Percentiles rank a stretch among this genome's conserved stretches.
phyloP scores from a whole-genome alignment of 1,140 invertebrate genomes.

The Tetraneura akinire region DNA sequence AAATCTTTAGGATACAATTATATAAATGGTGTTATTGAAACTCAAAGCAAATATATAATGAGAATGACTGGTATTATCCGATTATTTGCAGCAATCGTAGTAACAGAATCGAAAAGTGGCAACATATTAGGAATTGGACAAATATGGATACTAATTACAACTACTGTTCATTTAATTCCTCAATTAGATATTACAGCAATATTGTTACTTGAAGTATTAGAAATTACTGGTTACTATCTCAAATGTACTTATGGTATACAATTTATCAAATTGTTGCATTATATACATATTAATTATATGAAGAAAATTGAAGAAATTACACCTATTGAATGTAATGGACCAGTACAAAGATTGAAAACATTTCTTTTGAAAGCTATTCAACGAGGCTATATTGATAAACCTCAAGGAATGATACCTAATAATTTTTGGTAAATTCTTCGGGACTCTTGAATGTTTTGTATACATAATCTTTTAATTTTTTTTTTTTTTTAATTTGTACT shows the following conservation, averaged over 20 bases:
- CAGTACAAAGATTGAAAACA: conserved; percentile 44
- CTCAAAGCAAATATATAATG: conserved; percentile 80
- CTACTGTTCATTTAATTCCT: conserved; percentile 38
- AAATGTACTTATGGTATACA: conserved; percentile 32
- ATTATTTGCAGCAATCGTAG: conserved; percentile 77
- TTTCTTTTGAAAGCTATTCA: conserved; percentile 21
- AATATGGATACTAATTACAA: conserved; percentile 33
- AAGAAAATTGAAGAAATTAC: conserved; percentile 45
- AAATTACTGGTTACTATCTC: conserved; percentile 26
- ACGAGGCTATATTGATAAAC: conserved; percentile 23
- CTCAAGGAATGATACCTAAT: conserved; percentile 32
- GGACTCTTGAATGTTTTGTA: too few relatives aligned
- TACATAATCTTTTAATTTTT: too few relatives aligned
- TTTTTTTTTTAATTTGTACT: too few relatives aligned
- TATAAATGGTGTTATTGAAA: conserved; percentile 71
- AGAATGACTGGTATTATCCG: conserved; percentile 79
- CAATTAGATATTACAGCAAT: conserved; percentile 46
- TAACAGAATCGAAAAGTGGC: conserved; percentile 59
- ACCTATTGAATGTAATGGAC: conserved; percentile 25
- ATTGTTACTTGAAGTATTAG: conserved; percentile 26
- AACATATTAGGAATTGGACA: conserved; percentile 30
- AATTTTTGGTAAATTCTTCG: conserved; percentile 43
- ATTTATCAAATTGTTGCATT: conserved; percentile 39
- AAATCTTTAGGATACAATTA: conserved; percentile 63
- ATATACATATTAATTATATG: conserved; percentile 15